phyloP scores from a whole-genome alignment of 2,113 vertebrate genomes.

The Megaceryle torquata region DNA sequence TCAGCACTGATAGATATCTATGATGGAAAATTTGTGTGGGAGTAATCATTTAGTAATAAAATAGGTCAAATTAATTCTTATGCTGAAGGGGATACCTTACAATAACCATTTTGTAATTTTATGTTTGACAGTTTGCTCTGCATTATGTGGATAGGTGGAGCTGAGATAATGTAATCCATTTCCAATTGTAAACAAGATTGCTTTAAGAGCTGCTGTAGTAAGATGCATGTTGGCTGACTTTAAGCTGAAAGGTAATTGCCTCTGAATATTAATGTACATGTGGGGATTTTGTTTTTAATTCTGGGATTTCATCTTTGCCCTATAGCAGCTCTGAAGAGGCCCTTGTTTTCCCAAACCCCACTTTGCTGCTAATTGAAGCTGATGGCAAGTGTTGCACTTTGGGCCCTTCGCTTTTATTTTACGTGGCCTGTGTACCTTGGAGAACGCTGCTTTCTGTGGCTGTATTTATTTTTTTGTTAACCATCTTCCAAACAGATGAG shows the following conservation, averaged over 20 bases:
- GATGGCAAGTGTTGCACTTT: constrained; percentile 1
- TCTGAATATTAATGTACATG: constrained; percentile 62
- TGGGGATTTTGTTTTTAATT: constrained; percentile 60
- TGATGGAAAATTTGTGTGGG: constrained; percentile 66
- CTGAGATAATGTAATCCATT: constrained; percentile 62
- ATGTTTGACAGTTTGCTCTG: constrained; percentile 59
- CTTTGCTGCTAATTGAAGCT: constrained; percentile 43
- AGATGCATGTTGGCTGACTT: constrained; percentile 45
- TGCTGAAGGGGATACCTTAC: constrained; percentile 64
- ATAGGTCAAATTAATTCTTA: constrained; percentile 66
- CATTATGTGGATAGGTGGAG: constrained; percentile 54
- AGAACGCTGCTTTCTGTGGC: not conserved
- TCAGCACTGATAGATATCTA: constrained; percentile 59
- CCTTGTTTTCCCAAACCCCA: constrained; percentile 44
- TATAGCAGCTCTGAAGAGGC: constrained; percentile 43
- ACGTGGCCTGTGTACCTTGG: not conserved
- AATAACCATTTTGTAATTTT: constrained; percentile 66
- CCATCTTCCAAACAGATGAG: not conserved
- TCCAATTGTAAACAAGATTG: constrained; percentile 60
- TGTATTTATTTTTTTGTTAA: not conserved
- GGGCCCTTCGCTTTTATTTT: constrained; percentile 1
- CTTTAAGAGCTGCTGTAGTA: constrained; percentile 66
- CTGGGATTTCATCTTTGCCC: constrained; percentile 55
- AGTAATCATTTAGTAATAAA: constrained; percentile 72
- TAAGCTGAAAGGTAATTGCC: constrained; percentile 62